Evolutionary conservation across 2,888 invertebrate genomes (phyloP).

Genomic region (Chouioia cunea): DNA sequence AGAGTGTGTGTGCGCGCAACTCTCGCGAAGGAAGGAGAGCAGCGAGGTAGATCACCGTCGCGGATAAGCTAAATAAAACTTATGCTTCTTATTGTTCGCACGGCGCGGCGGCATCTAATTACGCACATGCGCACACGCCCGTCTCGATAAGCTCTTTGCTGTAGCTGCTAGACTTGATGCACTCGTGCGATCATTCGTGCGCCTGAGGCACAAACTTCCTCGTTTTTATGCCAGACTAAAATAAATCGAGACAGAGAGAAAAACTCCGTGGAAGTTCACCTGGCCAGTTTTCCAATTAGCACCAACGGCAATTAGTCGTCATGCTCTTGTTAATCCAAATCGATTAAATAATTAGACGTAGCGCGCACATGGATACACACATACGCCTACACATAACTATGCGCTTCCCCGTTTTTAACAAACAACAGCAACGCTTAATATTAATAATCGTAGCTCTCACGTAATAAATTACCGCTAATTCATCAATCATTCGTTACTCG

Average conservation of each 20-base stretch:
- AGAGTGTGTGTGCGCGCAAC: constrained; percentile 9
- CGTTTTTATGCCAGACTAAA: too few species aligned
- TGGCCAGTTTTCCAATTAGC: constrained; percentile 44
- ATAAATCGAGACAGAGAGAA: too few species aligned
- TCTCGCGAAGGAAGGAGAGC: constrained; percentile 39
- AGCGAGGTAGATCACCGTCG: constrained; percentile 55
- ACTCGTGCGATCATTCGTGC: constrained; percentile 16
- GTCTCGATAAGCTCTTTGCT: constrained; percentile 47
- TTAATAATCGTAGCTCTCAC: too few species aligned
- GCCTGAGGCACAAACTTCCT: too few species aligned
- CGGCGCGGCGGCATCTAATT: constrained; percentile 63
- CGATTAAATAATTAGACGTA: constrained; percentile 41
- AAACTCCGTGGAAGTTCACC: constrained; percentile 51
- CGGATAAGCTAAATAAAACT: constrained; percentile 66
- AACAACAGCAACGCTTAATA: too few species aligned
- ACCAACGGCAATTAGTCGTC: constrained; percentile 42
- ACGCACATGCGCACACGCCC: constrained; percentile 54
- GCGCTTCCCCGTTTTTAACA: too few species aligned
- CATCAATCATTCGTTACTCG: too few species aligned
- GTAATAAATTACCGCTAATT: too few species aligned
- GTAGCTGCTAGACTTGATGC: constrained; percentile 21
- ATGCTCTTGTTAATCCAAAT: constrained; percentile 46
- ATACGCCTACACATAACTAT: too few species aligned
- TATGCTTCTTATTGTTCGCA: constrained; percentile 65
- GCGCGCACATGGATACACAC: too few species aligned